Percentiles rank a stretch among this genome's conserved stretches.
These are phyloP conservation scores for Sebastes wilsoni DNA, from an alignment of 2,797 vertebrate species.

Conservation along the genomic window DNA sequence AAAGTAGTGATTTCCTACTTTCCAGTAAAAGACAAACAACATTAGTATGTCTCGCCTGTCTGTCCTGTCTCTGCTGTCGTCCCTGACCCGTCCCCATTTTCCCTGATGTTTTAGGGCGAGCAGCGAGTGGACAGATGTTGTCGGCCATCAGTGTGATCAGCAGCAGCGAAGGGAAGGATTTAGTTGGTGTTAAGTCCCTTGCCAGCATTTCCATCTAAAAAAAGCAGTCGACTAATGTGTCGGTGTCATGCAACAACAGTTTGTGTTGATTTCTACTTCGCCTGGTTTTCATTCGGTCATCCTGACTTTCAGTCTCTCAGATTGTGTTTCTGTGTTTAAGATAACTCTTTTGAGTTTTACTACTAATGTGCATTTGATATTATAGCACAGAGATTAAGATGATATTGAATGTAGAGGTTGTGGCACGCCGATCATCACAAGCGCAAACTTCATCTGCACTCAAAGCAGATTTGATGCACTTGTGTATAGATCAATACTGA, in stretches of 20 bases:
- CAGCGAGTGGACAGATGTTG: slow-evolving; percentile 63
- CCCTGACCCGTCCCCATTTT: slow-evolving; percentile 38
- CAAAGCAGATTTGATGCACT: slow-evolving; percentile 44
- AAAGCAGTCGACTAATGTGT: slow-evolving; percentile 24
- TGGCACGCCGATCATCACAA: neutral
- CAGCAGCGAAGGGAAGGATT: slow-evolving; percentile 49
- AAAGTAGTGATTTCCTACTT: neutral
- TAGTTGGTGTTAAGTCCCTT: slow-evolving; percentile 57
- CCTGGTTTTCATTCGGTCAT: neutral
- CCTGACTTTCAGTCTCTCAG: neutral
- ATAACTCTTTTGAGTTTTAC: neutral
- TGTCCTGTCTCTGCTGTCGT: neutral
- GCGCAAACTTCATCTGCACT: slow-evolving; percentile 15
- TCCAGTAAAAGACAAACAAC: neutral
- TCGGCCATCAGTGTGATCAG: slow-evolving; percentile 56
- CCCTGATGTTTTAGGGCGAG: slow-evolving; percentile 11
- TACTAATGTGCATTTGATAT: neutral
- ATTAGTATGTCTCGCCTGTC: neutral
- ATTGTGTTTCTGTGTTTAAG: neutral
- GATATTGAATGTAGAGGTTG: neutral
- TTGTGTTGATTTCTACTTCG: neutral
- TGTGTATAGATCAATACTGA: neutral
- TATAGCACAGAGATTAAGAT: neutral
- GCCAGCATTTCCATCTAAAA: slow-evolving; percentile 18
- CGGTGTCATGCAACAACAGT: neutral